Base-by-base conservation (phyloP, 2,113 vertebrate species). In the human region DNA sequence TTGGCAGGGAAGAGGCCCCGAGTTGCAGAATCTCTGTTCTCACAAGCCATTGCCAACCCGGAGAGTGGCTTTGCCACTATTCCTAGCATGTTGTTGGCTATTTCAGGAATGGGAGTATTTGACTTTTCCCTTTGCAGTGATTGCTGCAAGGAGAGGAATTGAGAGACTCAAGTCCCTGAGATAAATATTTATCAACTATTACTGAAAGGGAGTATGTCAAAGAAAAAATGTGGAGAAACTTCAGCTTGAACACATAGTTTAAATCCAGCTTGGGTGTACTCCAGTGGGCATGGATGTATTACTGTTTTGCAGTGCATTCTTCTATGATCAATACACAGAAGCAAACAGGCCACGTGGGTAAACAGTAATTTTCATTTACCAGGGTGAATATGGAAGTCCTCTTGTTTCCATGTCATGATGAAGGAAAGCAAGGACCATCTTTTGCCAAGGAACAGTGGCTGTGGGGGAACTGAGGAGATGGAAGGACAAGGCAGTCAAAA, bases 61-160 rank as follows among this genome's bases (percentile, higher is more conserved):
- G 22, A 83, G 52, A 73, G 68, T 13, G 4, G 22, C 11, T 35
- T 59, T 50, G 72, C 40, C 5, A n/a, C 30, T 78, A 38, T 86
- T 93, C 50, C 80, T 78, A 66, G 76, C 16, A 70, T 70, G 48
- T 13, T 38, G 4, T 61, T 80, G 43, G 75, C 68, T 84, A 0
- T 57, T 66, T 5, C 20, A 59, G 52, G 89, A 83, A 72, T 30
- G 55, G 32, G 68, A 75, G 55, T 35, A 27, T 55, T 66, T 57
- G 32, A 40, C 16, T 85, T 93, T 79, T 85, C 38, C 9, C 20
- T 9, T 43, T 40, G 73, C 48, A 43, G 8, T 78, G 48, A 75
- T 85, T 92, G 80, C 75, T 83, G 14, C 10, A 81, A 96, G 92
- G 27, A 80, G 57, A 59, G 40, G 38, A 91, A 94, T 30, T 9